These are phyloP conservation scores for Saxidomus purpurata DNA, from an alignment of 1,140 invertebrate species.

Conservation along the genomic window DNA sequence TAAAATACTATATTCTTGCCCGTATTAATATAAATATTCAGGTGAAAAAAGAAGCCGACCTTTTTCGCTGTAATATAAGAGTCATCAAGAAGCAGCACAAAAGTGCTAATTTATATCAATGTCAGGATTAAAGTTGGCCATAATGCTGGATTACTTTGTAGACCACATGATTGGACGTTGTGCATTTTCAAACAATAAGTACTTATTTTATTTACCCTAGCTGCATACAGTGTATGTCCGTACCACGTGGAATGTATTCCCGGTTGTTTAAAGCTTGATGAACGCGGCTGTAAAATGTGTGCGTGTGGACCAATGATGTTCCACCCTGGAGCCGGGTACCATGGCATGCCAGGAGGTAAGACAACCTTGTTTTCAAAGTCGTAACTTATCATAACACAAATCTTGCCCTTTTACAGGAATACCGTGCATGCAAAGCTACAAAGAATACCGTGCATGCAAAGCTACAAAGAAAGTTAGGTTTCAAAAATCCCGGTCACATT, in stretches of 20 bases:
- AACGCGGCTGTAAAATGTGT: conserved; percentile 70
- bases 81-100: too few relatives aligned
- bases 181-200: too few relatives aligned
- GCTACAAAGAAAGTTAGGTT: background rate
- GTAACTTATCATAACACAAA: background rate
- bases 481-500: background rate
- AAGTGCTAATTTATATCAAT: too few relatives aligned
- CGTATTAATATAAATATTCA: too few relatives aligned
- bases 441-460: background rate
- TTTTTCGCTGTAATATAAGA: too few relatives aligned
- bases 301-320: conserved; percentile 70
- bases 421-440: background rate
- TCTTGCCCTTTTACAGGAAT: background rate
- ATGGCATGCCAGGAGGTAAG: conserved; percentile 70
- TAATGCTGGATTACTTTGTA: too few relatives aligned
- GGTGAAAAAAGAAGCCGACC: too few relatives aligned
- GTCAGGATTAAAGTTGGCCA: too few relatives aligned
- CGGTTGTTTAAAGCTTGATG: conserved; percentile 71
- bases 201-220: too few relatives aligned
- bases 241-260: conserved; percentile 68
- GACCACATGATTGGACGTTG: too few relatives aligned
- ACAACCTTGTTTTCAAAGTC: background rate
- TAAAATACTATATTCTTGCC: too few relatives aligned
- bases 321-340: conserved; percentile 67
- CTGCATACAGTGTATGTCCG: conserved; percentile 63